Base-by-base conservation (phyloP, 53 echinoderm and acorn worm species). In the Paracentrotus lividus region DNA sequence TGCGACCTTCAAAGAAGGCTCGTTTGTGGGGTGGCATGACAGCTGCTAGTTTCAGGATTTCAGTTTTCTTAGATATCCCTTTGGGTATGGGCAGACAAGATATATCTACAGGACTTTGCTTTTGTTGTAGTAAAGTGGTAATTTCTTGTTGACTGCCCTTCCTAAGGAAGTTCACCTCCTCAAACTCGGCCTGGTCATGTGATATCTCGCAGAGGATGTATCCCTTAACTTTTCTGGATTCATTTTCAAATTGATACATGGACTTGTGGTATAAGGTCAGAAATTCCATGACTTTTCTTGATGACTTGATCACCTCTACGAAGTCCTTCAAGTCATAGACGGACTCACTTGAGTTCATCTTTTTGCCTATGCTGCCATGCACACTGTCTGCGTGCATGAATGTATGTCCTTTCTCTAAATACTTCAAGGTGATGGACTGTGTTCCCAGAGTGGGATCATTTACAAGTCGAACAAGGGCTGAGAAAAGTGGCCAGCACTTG, bases 261-360 rank as follows among this genome's bases (percentile, higher is more conserved):
- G 51, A 26, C 16, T 26, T 88, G 85, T 90, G 91, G 49, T 95
- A 77, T 12, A 93, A 23, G 45, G n/a, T 26, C 52, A 90, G 36
- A 81, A 67, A 84, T 52, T 93, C 54, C 26, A 95, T 78, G 49
- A 77, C 49, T 45, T 88, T 88, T n/a, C n/a, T n/a, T n/a, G n/a
- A n/a, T n/a, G n/a, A n/a, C n/a, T n/a, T n/a, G n/a, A n/a, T n/a
- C n/a, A n/a, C n/a, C n/a, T n/a, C 60, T 7, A 88, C 65, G 55
- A n/a, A 94, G 81, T 95, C 95, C n/a, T 23, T 15, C 34, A 95
- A 94, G 32, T 95, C 94, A 75, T 90, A 69, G 24, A 95, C 66
- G 20, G 85, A 56, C 8, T 51, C 32, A 15, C 76, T 54, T 33
- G 65, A 57, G 49, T 95, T 95, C 31, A 95, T 33, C 15, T 95